Evolutionary conservation across 2,113 vertebrate species (phyloP).

Genomic region (Lamprotornis superbus): DNA sequence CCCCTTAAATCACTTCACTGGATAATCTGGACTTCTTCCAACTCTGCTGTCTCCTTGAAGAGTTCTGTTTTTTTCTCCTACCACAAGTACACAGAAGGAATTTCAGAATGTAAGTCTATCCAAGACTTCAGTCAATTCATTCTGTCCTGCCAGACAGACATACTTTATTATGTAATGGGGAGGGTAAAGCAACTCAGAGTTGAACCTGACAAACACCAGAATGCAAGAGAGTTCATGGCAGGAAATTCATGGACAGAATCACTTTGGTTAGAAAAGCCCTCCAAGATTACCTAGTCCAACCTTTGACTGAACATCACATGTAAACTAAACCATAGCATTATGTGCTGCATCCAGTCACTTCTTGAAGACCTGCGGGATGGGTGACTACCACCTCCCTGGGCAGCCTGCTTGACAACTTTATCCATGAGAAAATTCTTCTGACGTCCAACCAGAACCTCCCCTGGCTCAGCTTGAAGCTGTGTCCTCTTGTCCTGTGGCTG

Average conservation of each 20-base stretch:
- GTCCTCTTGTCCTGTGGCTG: neutral
- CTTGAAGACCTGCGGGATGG: neutral
- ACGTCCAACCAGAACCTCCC: neutral
- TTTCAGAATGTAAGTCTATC: neutral
- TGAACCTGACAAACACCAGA: neutral
- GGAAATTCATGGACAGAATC: neutral
- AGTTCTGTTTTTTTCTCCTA: neutral
- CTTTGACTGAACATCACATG: neutral
- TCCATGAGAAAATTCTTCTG: neutral
- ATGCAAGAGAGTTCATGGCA: neutral
- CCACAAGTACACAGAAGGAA: neutral
- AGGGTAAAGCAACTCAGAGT: neutral
- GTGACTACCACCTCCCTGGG: neutral
- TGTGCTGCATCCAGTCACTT: neutral
- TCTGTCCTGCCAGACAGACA: neutral
- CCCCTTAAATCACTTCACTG: neutral
- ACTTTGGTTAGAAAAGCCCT: neutral
- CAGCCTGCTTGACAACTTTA: neutral
- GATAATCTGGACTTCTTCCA: neutral
- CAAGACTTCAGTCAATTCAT: neutral
- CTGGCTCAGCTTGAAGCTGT: neutral
- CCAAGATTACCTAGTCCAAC: neutral
- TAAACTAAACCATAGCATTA: neutral
- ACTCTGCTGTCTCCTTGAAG: neutral
- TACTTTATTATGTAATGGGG: neutral